A percentile compares a stretch with the other conserved stretches of the same genome.
These are phyloP conservation scores for Cecidostiba fungosa DNA, from an alignment of 2,888 invertebrate genomes.

Conservation along the genomic window DNA sequence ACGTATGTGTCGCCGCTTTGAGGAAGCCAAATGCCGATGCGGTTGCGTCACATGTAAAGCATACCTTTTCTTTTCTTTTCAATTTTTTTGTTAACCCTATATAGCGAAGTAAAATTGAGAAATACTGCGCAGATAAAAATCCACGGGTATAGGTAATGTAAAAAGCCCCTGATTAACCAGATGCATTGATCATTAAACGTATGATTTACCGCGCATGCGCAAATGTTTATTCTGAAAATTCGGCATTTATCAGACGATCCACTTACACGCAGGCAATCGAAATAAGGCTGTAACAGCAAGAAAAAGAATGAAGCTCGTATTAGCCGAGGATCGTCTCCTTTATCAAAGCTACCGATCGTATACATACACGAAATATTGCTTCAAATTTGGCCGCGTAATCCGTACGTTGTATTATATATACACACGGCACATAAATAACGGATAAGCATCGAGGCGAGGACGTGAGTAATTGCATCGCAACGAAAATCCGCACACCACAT, in stretches of 20 bases:
- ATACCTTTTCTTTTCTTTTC: not conserved
- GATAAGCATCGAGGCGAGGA: slow-evolving; percentile 48
- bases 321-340: not conserved
- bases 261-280: no score
- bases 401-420: not conserved
- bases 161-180: not conserved
- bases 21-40: not conserved
- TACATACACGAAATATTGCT: slow-evolving; percentile 18
- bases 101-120: not conserved
- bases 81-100: not conserved
- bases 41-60: not conserved
- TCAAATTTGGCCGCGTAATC: slow-evolving; percentile 31
- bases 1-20: not conserved
- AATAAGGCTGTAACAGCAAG: no score
- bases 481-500: not conserved
- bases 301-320: slow-evolving; percentile 14
- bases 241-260: not conserved
- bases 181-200: not conserved
- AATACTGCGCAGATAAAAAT: not conserved
- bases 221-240: not conserved
- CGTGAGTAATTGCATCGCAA: slow-evolving; percentile 42
- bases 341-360: slow-evolving; percentile 32
- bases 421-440: slow-evolving; percentile 43
- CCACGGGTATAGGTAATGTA: not conserved
- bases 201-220: not conserved